Evolutionary conservation across 2,797 vertebrate genomes (phyloP).

Genomic region (Bovichtus diacanthus): DNA sequence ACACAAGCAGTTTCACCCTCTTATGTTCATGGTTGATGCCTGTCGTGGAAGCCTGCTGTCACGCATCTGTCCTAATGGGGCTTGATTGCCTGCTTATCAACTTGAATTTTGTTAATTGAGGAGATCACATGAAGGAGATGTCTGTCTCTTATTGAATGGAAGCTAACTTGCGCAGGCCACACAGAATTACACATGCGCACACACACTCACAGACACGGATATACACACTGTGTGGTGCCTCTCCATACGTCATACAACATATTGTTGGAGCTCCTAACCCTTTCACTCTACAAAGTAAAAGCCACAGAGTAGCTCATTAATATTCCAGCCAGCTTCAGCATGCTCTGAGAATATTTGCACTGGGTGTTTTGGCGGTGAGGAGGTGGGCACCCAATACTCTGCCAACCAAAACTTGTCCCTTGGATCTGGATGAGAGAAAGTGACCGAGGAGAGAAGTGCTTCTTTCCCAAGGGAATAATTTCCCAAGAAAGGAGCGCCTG

Average conservation of each 20-base stretch:
- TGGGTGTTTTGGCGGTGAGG: slow-evolving; percentile 17
- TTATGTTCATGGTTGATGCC: slow-evolving; percentile 45
- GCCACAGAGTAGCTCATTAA: slow-evolving; percentile 39
- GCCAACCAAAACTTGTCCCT: slow-evolving; percentile 23
- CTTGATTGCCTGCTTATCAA: slow-evolving; percentile 55
- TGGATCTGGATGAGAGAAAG: slow-evolving; percentile 35
- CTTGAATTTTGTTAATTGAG: slow-evolving; percentile 40
- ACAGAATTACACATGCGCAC: slow-evolving; percentile 13
- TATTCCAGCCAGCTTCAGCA: slow-evolving; percentile 24
- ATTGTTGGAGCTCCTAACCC: slow-evolving; percentile 10
- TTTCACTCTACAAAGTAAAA: slow-evolving; percentile 16
- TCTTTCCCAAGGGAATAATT: slow-evolving; percentile 51
- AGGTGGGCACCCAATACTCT: background rate
- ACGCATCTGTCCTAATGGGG: slow-evolving; percentile 63
- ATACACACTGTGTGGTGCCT: background rate
- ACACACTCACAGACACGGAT: slow-evolving; percentile 1
- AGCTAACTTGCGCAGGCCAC: slow-evolving; percentile 38
- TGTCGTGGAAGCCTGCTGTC: slow-evolving; percentile 45
- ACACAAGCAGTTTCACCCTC: slow-evolving; percentile 48
- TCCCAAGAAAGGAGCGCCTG: slow-evolving; percentile 12
- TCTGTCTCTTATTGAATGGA: slow-evolving; percentile 16
- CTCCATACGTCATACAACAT: background rate
- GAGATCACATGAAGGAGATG: slow-evolving; percentile 54
- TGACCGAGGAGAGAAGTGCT: slow-evolving; percentile 22
- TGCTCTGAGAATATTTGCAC: slow-evolving; percentile 26